These are phyloP conservation scores for Scarus forsteni DNA, from an alignment of 2,797 vertebrate genomes.

Conservation along the genomic window DNA sequence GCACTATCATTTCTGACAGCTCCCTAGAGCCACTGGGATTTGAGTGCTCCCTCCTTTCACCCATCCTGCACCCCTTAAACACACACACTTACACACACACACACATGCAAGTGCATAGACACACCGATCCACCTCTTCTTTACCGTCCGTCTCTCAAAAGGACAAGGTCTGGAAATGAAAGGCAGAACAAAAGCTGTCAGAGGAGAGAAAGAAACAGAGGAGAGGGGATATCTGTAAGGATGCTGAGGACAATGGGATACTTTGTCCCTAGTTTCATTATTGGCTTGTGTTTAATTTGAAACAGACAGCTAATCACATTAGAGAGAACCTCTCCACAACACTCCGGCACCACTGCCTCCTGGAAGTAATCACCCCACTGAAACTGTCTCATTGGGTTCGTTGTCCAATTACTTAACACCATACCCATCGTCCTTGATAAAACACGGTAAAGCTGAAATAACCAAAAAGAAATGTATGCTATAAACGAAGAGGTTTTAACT, in stretches of 20 bases:
- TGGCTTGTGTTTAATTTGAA: constrained; percentile 81
- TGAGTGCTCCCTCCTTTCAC: constrained; percentile 77
- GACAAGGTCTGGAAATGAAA: constrained; percentile 76
- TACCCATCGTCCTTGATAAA: constrained; percentile 63
- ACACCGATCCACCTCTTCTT: constrained; percentile 47
- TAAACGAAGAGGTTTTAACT: constrained; percentile 37
- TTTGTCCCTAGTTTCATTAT: constrained; percentile 76
- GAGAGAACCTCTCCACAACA: constrained; percentile 72
- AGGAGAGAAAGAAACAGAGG: constrained; percentile 65
- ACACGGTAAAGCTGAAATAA: constrained; percentile 41
- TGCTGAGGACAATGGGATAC: constrained; percentile 74
- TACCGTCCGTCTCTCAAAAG: constrained; percentile 73
- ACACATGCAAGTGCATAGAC: constrained; percentile 10
- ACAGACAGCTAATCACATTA: constrained; percentile 83
- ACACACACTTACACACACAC: constrained; percentile 39
- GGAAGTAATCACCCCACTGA: constrained; percentile 70
- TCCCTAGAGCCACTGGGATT: constrained; percentile 82
- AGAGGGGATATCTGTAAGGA: constrained; percentile 70
- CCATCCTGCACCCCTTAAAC: constrained; percentile 55
- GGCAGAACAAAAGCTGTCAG: constrained; percentile 81
- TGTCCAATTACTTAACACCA: constrained; percentile 67
- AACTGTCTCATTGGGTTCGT: constrained; percentile 70
- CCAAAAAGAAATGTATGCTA: constrained; percentile 38
- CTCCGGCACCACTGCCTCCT: constrained; percentile 65
- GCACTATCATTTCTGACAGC: constrained; percentile 88